Percentiles rank a stretch among this genome's conserved stretches.
Conservation (phyloP, 2,797 vertebrate genomes). For the Melopsittacus undulatus region DNA sequence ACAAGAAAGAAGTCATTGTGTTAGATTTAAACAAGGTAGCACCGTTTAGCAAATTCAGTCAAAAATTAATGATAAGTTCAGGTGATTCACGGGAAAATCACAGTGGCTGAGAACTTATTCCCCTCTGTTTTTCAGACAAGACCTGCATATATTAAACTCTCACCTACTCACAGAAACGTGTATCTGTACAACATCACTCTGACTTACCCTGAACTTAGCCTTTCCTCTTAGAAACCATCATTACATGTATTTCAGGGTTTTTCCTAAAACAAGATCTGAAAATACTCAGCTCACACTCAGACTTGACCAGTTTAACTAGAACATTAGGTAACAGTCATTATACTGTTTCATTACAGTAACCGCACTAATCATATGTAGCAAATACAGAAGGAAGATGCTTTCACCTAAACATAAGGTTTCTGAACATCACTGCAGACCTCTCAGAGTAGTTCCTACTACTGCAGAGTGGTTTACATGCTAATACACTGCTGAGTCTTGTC, state of each 20-base stretch:
- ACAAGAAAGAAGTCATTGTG: background rate
- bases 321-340: background rate
- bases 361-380: rapidly evolving
- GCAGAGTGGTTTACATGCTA: background rate
- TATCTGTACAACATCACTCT: background rate
- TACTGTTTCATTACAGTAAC: background rate
- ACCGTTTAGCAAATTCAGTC: background rate
- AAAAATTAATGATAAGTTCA: background rate
- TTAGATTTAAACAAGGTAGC: background rate
- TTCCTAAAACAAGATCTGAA: background rate
- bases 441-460: background rate
- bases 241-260: background rate
- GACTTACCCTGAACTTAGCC: background rate
- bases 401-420: background rate
- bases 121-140: background rate
- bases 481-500: background rate
- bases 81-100: background rate
- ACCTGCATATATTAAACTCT: rapidly evolving
- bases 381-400: background rate
- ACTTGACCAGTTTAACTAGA: background rate
- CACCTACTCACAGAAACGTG: background rate
- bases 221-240: background rate
- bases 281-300: background rate
- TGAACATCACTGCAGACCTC: background rate
- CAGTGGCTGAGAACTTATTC: background rate